Percentiles rank a stretch among this genome's conserved stretches.
phyloP scores from a whole-genome alignment of 2,888 invertebrate species.

The Agrochola lota region DNA sequence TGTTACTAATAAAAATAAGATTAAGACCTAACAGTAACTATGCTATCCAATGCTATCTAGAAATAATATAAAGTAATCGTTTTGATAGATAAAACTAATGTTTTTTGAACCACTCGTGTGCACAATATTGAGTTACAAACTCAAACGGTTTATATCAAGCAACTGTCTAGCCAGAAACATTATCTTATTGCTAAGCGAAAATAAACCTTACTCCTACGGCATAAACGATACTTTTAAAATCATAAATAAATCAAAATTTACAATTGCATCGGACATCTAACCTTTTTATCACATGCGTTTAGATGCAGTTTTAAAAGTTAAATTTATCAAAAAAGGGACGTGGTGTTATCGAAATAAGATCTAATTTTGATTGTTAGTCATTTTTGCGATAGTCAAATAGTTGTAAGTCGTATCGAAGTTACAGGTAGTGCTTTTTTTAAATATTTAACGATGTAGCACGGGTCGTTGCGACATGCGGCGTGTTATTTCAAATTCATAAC shows the following conservation, averaged over 20 bases:
- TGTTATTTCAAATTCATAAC: conserved; percentile 79
- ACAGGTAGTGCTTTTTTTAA: conserved; percentile 82
- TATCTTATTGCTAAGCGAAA: conserved; percentile 52
- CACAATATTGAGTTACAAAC: conserved; percentile 84
- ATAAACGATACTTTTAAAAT: conserved; percentile 47
- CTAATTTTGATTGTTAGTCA: conserved; percentile 20
- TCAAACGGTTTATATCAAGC: conserved; percentile 71
- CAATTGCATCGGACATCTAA: conserved; percentile 70
- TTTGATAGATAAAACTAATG: conserved; percentile 54
- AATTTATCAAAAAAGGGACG: conserved; percentile 45
- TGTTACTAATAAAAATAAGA: conserved; percentile 13
- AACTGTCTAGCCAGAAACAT: conserved; percentile 49
- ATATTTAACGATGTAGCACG: conserved; percentile 82
- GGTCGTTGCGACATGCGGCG: conserved; percentile 80
- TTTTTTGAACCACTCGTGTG: conserved; percentile 81
- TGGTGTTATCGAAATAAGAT: conserved; percentile 16
- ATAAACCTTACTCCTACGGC: conserved; percentile 44
- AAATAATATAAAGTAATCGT: conserved; percentile 6
- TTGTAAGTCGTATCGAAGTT: conserved; percentile 66
- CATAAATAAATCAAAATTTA: conserved; percentile 57
- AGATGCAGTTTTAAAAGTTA: conserved; percentile 42
- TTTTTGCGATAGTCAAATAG: conserved; percentile 52
- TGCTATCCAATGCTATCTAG: neutral
- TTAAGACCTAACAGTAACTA: conserved; percentile 18
- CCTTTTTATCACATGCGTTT: conserved; percentile 50